phyloP scores from a whole-genome alignment of 1,140 invertebrate species.

The Drosophila dunni region DNA sequence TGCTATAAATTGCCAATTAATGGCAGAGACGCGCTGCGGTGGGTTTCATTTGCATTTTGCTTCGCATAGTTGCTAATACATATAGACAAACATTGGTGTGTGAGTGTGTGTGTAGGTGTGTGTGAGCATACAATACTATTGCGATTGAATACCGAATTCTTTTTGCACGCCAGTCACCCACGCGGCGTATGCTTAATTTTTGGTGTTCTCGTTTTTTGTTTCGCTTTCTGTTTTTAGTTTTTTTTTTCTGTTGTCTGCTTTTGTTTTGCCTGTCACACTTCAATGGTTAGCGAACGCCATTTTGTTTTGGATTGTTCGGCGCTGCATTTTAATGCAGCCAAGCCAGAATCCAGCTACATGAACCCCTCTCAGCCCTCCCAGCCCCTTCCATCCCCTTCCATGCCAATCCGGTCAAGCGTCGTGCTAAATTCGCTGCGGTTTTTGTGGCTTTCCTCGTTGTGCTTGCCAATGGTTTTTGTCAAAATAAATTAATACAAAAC shows the following conservation, averaged over 20 bases:
- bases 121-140: conserved; percentile 16
- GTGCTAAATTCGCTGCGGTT: conserved; percentile 78
- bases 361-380: too few relatives aligned
- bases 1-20: conserved; percentile 81
- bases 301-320: conserved; percentile 47
- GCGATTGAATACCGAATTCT: conserved; percentile 40
- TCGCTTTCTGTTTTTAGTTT: background rate
- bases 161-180: conserved; percentile 36
- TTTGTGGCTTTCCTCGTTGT: conserved; percentile 68
- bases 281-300: conserved; percentile 51
- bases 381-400: background rate
- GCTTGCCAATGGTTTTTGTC: conserved; percentile 54
- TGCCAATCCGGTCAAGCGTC: conserved; percentile 68
- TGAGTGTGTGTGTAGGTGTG: conserved; percentile 1
- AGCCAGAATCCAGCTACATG: conserved; percentile 17
- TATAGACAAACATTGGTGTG: conserved; percentile 3
- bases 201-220: conserved; percentile 47
- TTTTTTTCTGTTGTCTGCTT: background rate
- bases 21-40: conserved; percentile 56
- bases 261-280: conserved; percentile 60
- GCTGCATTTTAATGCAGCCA: conserved; percentile 66
- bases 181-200: conserved; percentile 53
- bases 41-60: conserved; percentile 72
- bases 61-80: conserved; percentile 37
- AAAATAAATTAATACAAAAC: conserved; percentile 66